These are phyloP conservation scores for Heteromormyrus szaboi DNA, from an alignment of 2,797 vertebrate genomes.

Conservation along the genomic window DNA sequence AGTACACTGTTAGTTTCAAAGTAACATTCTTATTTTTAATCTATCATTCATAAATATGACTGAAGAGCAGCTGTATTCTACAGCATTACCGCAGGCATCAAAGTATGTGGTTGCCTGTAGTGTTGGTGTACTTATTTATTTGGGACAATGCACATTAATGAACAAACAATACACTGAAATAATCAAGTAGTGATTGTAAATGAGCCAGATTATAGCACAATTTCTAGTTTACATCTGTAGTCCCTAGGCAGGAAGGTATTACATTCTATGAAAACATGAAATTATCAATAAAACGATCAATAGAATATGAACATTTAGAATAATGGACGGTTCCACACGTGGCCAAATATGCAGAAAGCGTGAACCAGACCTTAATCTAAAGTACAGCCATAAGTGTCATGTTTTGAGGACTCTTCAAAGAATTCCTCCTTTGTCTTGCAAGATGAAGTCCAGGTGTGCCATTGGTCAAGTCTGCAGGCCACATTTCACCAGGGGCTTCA, in stretches of 20 bases:
- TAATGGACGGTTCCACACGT: not conserved
- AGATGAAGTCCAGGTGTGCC: not conserved
- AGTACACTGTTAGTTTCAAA: not conserved
- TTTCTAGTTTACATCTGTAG: no score
- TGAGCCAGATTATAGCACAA: no score
- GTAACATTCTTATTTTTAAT: not conserved
- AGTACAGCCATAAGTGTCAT: not conserved
- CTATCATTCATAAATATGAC: not conserved
- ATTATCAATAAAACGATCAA: no score
- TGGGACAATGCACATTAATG: no score
- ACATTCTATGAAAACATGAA: no score
- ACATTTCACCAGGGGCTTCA: not conserved
- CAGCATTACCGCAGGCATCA: not conserved
- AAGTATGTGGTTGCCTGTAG: not conserved
- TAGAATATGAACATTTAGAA: not conserved
- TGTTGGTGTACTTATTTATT: not conserved
- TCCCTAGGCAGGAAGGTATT: no score
- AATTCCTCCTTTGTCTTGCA: not conserved
- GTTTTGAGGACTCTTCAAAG: not conserved
- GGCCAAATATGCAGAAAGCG: not conserved
- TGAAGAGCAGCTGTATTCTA: not conserved
- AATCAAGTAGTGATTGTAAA: no score
- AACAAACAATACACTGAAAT: no score
- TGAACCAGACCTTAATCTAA: not conserved
- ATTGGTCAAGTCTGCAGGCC: not conserved